Evolutionary conservation across 2,113 vertebrate genomes (phyloP), one percentile per base, ranked within the genome.

Genomic region (Ammodytes marinus): DNA sequence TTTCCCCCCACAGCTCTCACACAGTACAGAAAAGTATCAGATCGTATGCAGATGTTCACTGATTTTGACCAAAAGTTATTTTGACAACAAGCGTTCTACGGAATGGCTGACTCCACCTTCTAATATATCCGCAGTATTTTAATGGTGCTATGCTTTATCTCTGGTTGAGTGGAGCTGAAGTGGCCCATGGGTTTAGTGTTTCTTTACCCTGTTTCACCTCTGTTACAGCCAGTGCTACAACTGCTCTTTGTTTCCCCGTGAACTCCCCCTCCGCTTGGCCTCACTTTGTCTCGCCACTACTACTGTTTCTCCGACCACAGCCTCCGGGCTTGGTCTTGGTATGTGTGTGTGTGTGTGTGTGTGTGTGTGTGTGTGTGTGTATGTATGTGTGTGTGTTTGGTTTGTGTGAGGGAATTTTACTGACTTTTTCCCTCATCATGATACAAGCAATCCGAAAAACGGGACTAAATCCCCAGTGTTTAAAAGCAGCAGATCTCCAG

Each of bases 281-380:
- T 74, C 74, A 68, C 58, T 86, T 84, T 58, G 80, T 86, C 73
- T 83, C 70, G 77, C 61, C 60, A 52, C 74, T 47, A 69, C 68
- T 47, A 69, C 68, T 61, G 46, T 86, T 82, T 54, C 79, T 84
- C 67, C 8, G 4, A 77, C 86, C 77, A 65, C 58, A 74, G 49
- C 40, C 55, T 69, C 71, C 15, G 14, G 68, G 45, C 71, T 66
- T 77, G 13, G n/a, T 79, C 27, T 12, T 9, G 6, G 4, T 52
- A 2, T 61, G 10, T 69, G 2, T 40, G 11, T 15, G 15, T 64
- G n/a, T 65, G 15, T 66, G 19, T 61, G 49, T 0, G 55, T 71
- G 65, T 46, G 39, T 27, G 55, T 54, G 49, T 50, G 13, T 40
- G 40, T 53, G 43, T 70, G 13, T 58, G 37, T 53, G 47, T 0